Percentiles rank a stretch among this genome's conserved stretches.
Evolutionary conservation across 2,797 vertebrate genomes (phyloP).

Genomic region (Alca torda): DNA sequence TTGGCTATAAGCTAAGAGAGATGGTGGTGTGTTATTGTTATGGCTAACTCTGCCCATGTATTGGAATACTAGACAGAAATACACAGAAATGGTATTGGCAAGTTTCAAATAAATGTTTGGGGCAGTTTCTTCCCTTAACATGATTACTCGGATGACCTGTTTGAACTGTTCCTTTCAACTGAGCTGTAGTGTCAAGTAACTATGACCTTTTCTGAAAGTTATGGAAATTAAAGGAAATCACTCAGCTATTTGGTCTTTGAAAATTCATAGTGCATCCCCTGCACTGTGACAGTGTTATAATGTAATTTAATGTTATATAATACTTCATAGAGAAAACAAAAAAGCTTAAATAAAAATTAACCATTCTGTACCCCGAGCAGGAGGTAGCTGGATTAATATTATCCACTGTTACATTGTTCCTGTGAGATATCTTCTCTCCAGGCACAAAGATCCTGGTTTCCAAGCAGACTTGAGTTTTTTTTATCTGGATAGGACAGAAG

Average conservation of each 20-base stretch:
- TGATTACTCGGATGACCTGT: background rate
- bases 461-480: background rate
- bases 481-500: background rate
- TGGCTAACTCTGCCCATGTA: conserved; percentile 30
- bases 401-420: background rate
- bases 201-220: background rate
- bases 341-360: background rate
- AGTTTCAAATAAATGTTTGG: background rate
- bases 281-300: background rate
- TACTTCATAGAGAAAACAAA: background rate
- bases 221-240: background rate
- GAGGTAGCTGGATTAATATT: background rate
- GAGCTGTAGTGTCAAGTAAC: background rate
- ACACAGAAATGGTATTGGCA: background rate
- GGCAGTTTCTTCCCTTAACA: background rate
- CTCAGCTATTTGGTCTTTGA: background rate
- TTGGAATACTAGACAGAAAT: background rate
- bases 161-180: conserved; percentile 8
- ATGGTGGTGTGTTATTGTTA: conserved; percentile 29
- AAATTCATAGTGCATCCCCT: background rate
- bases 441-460: background rate
- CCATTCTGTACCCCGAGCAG: background rate
- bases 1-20: background rate
- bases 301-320: background rate
- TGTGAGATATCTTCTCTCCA: background rate